Conservation (phyloP, 1,140 invertebrate species). For the Anagrus nilaparvatae region DNA sequence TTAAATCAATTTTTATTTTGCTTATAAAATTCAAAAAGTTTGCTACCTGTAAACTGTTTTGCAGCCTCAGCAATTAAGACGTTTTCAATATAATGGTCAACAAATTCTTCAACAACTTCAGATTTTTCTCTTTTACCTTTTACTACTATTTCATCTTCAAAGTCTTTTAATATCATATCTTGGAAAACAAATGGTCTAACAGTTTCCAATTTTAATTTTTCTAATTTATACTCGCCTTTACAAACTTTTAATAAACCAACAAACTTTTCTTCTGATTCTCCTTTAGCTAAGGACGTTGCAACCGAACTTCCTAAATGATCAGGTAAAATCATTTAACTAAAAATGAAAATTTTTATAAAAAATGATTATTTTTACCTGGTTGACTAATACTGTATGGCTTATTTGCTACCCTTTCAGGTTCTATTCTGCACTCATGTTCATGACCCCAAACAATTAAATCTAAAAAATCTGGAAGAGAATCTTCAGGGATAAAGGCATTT, state of each 20-base stretch:
- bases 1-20: constrained; percentile 10
- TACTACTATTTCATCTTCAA: constrained; percentile 15
- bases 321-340: too few species aligned
- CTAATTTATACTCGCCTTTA: constrained; percentile 58
- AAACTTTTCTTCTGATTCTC: constrained; percentile 78
- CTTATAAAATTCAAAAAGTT: constrained; percentile 2
- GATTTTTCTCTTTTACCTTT: constrained; percentile 17
- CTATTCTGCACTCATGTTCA: constrained; percentile 88
- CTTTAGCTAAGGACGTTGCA: constrained; percentile 83
- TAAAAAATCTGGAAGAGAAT: constrained; percentile 74
- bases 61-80: constrained; percentile 23
- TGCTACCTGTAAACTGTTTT: constrained; percentile 27
- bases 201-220: constrained; percentile 66
- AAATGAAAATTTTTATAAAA: too few species aligned
- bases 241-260: constrained; percentile 72
- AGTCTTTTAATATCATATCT: constrained; percentile 21
- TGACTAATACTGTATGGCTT: too few species aligned
- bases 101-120: constrained; percentile 23
- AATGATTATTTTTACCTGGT: too few species aligned
- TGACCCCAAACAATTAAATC: constrained; percentile 96
- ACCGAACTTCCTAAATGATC: constrained; percentile 71
- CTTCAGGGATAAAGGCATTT: constrained; percentile 78
- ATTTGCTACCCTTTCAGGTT: too few species aligned
- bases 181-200: constrained; percentile 80
- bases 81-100: constrained; percentile 33